These are phyloP conservation scores for Drosophila mayaguana DNA, from an alignment of 2,888 invertebrate genomes.

Conservation along the genomic window DNA sequence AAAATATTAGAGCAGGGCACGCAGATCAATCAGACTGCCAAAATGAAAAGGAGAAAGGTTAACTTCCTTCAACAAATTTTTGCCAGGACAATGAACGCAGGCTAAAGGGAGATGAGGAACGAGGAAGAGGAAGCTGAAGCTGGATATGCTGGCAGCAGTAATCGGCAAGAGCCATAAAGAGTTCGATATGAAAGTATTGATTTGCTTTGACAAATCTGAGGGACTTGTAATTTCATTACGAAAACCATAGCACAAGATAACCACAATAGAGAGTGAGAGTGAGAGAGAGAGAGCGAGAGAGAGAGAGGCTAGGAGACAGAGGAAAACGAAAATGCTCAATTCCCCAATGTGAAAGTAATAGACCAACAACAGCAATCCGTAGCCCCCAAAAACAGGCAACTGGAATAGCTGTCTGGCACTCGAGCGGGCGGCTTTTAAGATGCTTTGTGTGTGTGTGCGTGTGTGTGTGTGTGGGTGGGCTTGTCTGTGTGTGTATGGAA, in stretches of 20 bases:
- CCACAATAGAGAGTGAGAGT: conserved; percentile 51
- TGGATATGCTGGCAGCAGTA: not conserved
- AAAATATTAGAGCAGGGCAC: conserved; percentile 28
- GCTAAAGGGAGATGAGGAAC: not conserved
- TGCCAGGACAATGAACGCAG: conserved; percentile 29
- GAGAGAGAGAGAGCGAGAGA: not conserved
- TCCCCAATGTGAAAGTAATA: conserved; percentile 72
- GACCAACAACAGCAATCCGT: conserved; percentile 35
- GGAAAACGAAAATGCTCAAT: conserved; percentile 40
- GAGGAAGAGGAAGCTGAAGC: not conserved
- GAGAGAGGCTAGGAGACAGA: not conserved
- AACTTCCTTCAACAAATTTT: conserved; percentile 44
- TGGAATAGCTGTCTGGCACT: conserved; percentile 36
- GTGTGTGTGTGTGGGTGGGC: conserved; percentile 3
- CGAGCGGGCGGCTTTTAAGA: conserved; percentile 45
- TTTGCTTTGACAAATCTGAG: conserved; percentile 76
- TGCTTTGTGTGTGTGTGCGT: conserved; percentile 43
- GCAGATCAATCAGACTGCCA: conserved; percentile 40
- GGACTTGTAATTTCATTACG: conserved; percentile 73
- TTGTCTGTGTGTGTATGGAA: conserved; percentile 67
- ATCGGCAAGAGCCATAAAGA: conserved; percentile 29
- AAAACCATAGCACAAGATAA: conserved; percentile 51
- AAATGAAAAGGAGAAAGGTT: conserved; percentile 34
- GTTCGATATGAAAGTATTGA: conserved; percentile 57
- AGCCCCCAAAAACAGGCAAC: conserved; percentile 19